Evolutionary conservation across 2,888 invertebrate genomes (phyloP), one percentile per base, ranked within the genome.

Genomic region (Phrixothrix hirtus): DNA sequence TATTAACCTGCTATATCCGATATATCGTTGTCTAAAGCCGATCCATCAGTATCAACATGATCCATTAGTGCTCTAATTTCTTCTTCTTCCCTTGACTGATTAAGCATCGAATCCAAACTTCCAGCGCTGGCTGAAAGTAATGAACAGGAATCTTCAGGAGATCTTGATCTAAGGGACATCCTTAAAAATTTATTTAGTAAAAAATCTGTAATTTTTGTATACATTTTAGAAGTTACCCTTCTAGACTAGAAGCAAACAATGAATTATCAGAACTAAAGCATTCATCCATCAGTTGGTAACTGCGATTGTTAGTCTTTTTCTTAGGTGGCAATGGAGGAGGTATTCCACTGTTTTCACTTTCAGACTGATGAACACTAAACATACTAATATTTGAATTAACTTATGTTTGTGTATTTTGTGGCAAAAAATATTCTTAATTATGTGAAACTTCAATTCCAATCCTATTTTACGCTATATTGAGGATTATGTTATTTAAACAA

Each of bases 21-120:
- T 36, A 70, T 63, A 57, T 75, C 75, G 56, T 72, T 74, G 43
- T 75, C 75, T 39, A 66, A 57, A 32, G 61, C 57, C 25, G 45
- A 12, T 27, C 60, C 55, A 53, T 66, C 66, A 32, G 49, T 61
- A 51, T 65, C 66, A 47, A 56, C 62, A 31, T 64, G 64, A 54
- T 81, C 83, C 82, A 83, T 82, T 41, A 84, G 75, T 17, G 80
- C 81, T 57, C 84, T 81, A 21, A 84, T 80, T 73, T 90, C 90
- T 62, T 85, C 86, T 66, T 90, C 91, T 63, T 89, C 88, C 49
- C 88, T 83, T n/a, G 92, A 92, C 65, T 88, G 88, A 76, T 93
- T 93, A 64, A 92, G 77, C 75, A 92, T 89, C 0, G 93, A 94
- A 75, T 93, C 92, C 64, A 92, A 78, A 63, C 93, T 94, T 42